Percentiles rank a stretch among this genome's conserved stretches.
Evolutionary conservation across 1,140 invertebrate genomes (phyloP).

Genomic region (Drosophila lacertosa): DNA sequence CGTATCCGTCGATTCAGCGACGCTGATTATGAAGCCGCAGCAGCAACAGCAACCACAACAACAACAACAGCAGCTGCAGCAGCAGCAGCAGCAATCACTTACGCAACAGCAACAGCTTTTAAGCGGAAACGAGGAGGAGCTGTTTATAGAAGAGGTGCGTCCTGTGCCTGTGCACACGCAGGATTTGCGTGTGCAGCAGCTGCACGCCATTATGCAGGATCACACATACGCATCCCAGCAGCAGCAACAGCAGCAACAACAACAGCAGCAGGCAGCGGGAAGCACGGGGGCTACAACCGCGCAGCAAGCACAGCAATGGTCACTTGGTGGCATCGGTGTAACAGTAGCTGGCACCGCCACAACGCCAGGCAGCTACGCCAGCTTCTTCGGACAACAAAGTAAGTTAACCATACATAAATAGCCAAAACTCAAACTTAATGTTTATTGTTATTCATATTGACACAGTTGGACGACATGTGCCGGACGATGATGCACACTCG

Average conservation of each 20-base stretch:
- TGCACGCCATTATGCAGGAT: constrained; percentile 90
- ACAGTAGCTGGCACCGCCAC: constrained; percentile 44
- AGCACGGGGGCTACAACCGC: constrained; percentile 20
- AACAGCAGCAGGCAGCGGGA: constrained; percentile 27
- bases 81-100: constrained; percentile 13
- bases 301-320: constrained; percentile 69
- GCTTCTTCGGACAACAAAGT: constrained; percentile 70
- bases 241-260: constrained; percentile 84
- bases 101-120: constrained; percentile 43
- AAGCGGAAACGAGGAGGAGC: constrained; percentile 69
- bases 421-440: background rate
- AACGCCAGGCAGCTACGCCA: constrained; percentile 31
- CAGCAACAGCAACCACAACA: constrained; percentile 14
- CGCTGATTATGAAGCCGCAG: constrained; percentile 24
- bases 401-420: constrained; percentile 32
- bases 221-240: constrained; percentile 90
- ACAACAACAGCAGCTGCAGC: constrained; percentile 31
- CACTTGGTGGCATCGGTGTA: constrained; percentile 76
- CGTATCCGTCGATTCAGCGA: constrained; percentile 16
- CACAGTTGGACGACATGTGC: constrained; percentile 61
- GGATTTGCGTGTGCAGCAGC: constrained; percentile 83
- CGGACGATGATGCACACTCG: constrained; percentile 87
- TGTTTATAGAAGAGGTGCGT: constrained; percentile 83
- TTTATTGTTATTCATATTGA: constrained; percentile 1
- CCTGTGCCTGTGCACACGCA: constrained; percentile 82